Evolutionary conservation across 2,797 vertebrate genomes (phyloP).

Genomic region (Meriones psammophilus): DNA sequence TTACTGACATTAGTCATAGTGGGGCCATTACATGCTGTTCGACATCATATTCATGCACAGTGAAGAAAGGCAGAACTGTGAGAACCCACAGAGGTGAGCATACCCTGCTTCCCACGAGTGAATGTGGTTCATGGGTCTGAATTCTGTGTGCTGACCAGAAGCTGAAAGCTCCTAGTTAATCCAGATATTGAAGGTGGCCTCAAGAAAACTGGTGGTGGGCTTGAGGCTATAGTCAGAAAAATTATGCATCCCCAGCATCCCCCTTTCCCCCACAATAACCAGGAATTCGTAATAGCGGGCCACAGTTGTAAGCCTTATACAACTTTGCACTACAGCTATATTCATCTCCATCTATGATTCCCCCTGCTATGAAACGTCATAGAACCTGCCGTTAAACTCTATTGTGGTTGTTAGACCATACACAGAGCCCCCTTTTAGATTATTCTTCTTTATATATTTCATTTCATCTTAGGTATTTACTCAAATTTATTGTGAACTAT

Average conservation of each 20-base stretch:
- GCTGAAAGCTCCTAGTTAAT: not conserved
- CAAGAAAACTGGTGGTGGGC: not conserved
- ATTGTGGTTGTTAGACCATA: not conserved
- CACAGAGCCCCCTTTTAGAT: not conserved
- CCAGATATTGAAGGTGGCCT: accelerated
- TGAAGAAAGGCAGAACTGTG: accelerated
- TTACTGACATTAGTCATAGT: not conserved
- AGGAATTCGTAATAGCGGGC: accelerated
- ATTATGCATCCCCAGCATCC: accelerated
- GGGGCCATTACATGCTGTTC: not conserved
- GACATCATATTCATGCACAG: accelerated
- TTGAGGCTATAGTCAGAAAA: not conserved
- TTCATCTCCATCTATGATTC: not conserved
- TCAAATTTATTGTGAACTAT: not conserved
- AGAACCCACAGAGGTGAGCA: not conserved
- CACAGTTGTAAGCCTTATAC: not conserved
- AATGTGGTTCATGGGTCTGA: not conserved
- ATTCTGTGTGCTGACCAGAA: not conserved
- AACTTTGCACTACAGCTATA: accelerated
- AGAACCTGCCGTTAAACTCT: not conserved
- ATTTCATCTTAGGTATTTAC: not conserved
- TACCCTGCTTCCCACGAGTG: accelerated
- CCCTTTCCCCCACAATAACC: too few relatives aligned
- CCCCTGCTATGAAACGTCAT: not conserved
- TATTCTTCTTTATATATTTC: not conserved